A percentile compares a stretch with the other conserved stretches of the same genome.
Evolutionary conservation across 1,140 invertebrate species (phyloP).

Genomic region (Colletes latitarsis): DNA sequence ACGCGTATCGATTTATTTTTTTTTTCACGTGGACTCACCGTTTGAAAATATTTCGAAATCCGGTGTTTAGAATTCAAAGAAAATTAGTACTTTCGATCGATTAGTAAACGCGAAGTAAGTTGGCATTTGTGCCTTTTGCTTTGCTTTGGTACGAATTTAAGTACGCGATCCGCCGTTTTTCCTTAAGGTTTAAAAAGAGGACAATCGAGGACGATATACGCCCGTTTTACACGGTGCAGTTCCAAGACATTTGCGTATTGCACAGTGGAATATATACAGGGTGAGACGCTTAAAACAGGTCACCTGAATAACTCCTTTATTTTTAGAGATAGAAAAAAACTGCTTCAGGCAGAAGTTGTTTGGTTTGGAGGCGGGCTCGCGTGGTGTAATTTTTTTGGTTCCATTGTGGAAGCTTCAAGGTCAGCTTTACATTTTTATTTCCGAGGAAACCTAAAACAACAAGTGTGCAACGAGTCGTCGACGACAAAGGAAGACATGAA

Average conservation of each 20-base stretch:
- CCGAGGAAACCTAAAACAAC: not conserved
- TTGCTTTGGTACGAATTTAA: not conserved
- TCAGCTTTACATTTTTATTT: conserved; percentile 2
- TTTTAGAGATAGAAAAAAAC: not conserved
- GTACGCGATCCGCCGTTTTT: not conserved
- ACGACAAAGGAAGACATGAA: not conserved
- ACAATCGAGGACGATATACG: not conserved
- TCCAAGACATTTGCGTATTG: not conserved
- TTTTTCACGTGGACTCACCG: no score
- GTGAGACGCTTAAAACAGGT: conserved; percentile 8
- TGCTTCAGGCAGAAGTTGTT: conserved; percentile 3
- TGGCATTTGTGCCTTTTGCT: no score
- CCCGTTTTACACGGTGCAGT: not conserved
- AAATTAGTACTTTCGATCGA: no score
- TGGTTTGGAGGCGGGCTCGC: not conserved
- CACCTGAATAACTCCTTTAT: conserved; percentile 1
- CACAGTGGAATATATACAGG: no score
- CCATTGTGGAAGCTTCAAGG: no score
- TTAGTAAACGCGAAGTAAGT: no score
- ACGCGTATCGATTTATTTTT: no score
- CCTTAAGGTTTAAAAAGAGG: not conserved
- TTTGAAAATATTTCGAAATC: no score
- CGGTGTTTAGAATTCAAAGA: no score
- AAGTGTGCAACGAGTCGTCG: not conserved
- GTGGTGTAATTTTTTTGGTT: no score